Conservation (phyloP, 2,888 invertebrate species). For the Galeopsomyia nigrocyanea region DNA sequence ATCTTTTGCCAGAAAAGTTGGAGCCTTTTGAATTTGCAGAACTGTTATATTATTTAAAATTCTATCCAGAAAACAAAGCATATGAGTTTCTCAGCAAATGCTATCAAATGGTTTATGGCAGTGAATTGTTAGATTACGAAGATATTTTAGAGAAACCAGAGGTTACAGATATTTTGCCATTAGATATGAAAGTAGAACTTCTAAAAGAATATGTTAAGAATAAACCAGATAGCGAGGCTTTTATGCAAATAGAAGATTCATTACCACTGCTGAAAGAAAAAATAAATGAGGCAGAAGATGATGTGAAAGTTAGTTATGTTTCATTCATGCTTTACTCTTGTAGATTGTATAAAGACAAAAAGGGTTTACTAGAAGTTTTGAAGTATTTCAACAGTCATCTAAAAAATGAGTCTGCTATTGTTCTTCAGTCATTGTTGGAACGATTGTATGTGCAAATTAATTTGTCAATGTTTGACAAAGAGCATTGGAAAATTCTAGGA, state of each 20-base stretch:
- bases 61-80: conserved; percentile 52
- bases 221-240: conserved; percentile 36
- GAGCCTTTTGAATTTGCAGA: conserved; percentile 12
- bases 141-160: conserved; percentile 47
- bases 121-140: conserved; percentile 5
- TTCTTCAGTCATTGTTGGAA: conserved; percentile 46
- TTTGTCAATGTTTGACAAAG: conserved; percentile 49
- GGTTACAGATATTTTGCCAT: conserved; percentile 42
- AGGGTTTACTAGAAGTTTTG: conserved; percentile 55
- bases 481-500: conserved; percentile 56
- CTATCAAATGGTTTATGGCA: conserved; percentile 1
- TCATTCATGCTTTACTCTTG: conserved; percentile 59
- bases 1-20: too few species aligned
- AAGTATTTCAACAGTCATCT: conserved; percentile 57
- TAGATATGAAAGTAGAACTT: conserved; percentile 50
- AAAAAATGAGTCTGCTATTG: conserved; percentile 57
- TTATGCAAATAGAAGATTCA: conserved; percentile 52
- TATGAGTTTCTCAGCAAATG: conserved; percentile 42
- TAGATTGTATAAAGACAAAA: conserved; percentile 58
- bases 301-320: conserved; percentile 38
- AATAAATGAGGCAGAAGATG: conserved; percentile 48
- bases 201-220: too few species aligned
- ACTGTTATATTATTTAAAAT: conserved; percentile 46
- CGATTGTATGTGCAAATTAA: conserved; percentile 40
- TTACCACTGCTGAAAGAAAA: conserved; percentile 53